Conservation (phyloP, 2,797 vertebrate genomes). For the Borostomias antarcticus region DNA sequence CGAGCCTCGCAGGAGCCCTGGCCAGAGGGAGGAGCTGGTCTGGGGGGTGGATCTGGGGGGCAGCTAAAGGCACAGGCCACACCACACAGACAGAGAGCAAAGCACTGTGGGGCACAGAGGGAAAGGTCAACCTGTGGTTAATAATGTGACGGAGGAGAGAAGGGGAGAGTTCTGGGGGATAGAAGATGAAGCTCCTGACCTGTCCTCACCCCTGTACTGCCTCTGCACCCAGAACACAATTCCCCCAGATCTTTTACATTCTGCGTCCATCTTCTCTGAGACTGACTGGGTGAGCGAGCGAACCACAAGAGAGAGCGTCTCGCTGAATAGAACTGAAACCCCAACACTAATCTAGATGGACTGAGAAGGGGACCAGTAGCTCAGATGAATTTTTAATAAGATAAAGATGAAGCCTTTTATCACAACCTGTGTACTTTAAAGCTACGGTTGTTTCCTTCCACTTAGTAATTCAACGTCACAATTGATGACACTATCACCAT, state of each 20-base stretch:
- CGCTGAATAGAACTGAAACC: not conserved
- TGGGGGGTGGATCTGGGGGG: not conserved
- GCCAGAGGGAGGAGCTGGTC: constrained; percentile 1
- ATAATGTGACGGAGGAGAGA: constrained; percentile 29
- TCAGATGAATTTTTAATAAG: constrained; percentile 52
- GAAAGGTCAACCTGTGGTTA: constrained; percentile 58
- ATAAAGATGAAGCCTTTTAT: constrained; percentile 67
- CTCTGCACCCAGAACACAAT: not conserved
- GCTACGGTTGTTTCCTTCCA: constrained; percentile 44
- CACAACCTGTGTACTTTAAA: constrained; percentile 56
- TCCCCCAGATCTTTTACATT: not conserved
- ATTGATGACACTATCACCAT: constrained; percentile 6
- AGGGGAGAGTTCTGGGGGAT: not conserved
- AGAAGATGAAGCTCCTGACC: not conserved
- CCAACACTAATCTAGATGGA: constrained; percentile 2
- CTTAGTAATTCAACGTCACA: constrained; percentile 26
- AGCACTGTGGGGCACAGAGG: constrained; percentile 34
- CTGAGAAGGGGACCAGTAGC: constrained; percentile 49
- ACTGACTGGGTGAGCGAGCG: not conserved
- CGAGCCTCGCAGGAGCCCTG: constrained; percentile 1
- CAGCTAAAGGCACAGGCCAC: not conserved
- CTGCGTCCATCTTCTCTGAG: not conserved
- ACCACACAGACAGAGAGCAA: constrained; percentile 40
- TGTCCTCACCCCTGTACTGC: not conserved
- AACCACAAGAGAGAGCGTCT: not conserved